Conservation (phyloP, 1,140 invertebrate genomes). For the Magallana angulata region DNA sequence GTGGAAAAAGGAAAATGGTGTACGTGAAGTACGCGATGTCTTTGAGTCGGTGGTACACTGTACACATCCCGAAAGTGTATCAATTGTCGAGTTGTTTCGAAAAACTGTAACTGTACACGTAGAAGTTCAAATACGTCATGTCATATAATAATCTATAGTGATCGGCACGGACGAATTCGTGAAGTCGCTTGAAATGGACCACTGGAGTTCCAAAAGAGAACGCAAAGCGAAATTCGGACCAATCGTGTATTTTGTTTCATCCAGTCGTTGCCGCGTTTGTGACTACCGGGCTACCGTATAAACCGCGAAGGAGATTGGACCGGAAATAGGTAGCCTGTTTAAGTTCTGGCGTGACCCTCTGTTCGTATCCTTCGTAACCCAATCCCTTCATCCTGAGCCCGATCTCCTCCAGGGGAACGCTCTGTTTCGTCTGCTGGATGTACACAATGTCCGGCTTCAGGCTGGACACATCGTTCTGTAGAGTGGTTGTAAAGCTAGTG, state of each 20-base stretch:
- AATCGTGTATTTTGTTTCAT: neutral
- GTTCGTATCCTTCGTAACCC: neutral
- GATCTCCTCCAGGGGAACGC: neutral
- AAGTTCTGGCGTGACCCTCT: neutral
- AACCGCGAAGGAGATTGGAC: neutral
- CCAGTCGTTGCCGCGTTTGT: neutral
- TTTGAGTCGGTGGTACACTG: too few relatives aligned
- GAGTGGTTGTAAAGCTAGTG: neutral
- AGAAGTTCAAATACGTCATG: too few relatives aligned
- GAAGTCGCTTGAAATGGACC: too few relatives aligned
- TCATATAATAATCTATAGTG: too few relatives aligned
- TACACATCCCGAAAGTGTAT: too few relatives aligned
- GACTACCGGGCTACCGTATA: neutral
- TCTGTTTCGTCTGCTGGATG: neutral
- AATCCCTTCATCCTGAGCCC: conserved; percentile 17
- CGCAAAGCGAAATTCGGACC: neutral
- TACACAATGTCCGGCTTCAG: conserved; percentile 12
- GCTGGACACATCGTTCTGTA: neutral
- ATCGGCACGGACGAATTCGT: too few relatives aligned
- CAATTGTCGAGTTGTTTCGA: too few relatives aligned
- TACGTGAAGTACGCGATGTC: too few relatives aligned
- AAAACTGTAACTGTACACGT: too few relatives aligned
- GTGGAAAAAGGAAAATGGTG: too few relatives aligned
- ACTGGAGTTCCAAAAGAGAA: neutral
- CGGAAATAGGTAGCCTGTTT: conserved; percentile 2